phyloP scores from a whole-genome alignment of 2,113 vertebrate species.

The Chitala chitala region DNA sequence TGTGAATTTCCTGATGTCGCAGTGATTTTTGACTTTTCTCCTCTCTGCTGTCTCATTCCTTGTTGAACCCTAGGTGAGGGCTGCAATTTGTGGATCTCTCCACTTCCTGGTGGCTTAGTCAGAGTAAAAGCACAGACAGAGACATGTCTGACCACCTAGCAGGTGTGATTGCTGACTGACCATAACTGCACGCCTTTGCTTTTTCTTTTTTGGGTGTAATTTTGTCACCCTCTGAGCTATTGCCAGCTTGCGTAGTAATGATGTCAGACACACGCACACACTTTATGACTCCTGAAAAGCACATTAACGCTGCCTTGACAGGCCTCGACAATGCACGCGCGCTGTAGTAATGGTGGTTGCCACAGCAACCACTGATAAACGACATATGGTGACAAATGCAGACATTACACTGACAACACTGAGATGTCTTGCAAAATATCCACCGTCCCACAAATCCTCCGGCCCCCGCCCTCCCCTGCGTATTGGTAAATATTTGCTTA shows the following conservation, averaged over 20 bases:
- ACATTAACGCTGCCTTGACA: conserved; percentile 31
- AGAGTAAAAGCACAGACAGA: not conserved
- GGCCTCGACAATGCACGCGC: conserved; percentile 32
- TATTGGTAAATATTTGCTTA: conserved; percentile 39
- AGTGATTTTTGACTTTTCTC: too few relatives aligned
- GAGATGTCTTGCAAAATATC: conserved; percentile 29
- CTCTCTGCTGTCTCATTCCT: too few relatives aligned
- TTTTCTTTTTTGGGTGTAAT: not conserved
- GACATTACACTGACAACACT: conserved; percentile 34
- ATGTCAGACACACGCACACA: not conserved
- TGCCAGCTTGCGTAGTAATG: not conserved
- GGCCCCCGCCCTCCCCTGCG: conserved; percentile 20
- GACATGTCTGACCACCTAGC: not conserved
- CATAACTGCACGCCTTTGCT: not conserved
- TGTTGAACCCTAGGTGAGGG: too few relatives aligned
- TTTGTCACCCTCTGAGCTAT: not conserved
- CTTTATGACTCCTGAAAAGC: not conserved
- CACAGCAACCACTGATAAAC: conserved; percentile 56
- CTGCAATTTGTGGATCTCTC: too few relatives aligned
- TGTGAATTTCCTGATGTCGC: too few relatives aligned
- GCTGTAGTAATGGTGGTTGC: conserved; percentile 47
- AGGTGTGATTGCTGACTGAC: not conserved
- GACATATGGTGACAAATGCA: conserved; percentile 39
- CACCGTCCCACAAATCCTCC: conserved; percentile 30
- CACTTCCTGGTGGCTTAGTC: too few relatives aligned